Base-by-base conservation (phyloP, 2,888 invertebrate genomes). In the Tromatobia lineatoria region DNA sequence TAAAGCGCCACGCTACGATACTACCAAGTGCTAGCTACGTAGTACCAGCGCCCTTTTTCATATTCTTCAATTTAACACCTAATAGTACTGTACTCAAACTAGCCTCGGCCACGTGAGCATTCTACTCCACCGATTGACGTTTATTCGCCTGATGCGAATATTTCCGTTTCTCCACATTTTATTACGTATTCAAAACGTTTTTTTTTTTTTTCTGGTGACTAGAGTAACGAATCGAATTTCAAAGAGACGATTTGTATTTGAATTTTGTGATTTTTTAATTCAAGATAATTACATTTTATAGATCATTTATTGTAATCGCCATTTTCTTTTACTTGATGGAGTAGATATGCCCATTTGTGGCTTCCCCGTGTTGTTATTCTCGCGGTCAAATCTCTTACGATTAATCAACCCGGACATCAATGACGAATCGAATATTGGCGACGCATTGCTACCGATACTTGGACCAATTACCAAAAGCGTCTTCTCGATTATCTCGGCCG, bases 1-100 rank as follows among this genome's bases (percentile, higher is more conserved):
- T 91, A 92, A 93, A 92, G 92, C 92, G 92, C 91, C 91, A 91
- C 90, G 85, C 89, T 90, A 91, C 89, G 89, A 91, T 89, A 89
- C 88, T 90, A 88, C 89, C 89, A 91, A 92, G 90, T 90, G 90
- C 89, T 90, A 91, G 91, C 91, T 80, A 88, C 89, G 90, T 91
- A 93, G 91, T 91, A 92, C 88, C 90, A 90, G 90, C 92, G 93
- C 91, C 86, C 82, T 66, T 82, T 87, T 47, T 47, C n/a, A 52
- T 69, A 74, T 74, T 76, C 69, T 69, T 85, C 80, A 81, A 84
- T 82, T 80, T 78, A 87, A 86, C 85, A 88, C 86, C 90, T 91
- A 89, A 90, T 88, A 86, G 89, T 91, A 91, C 87, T 87, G 79
- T 84, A 86, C 75, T 88, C 89, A 88, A 89, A 89, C 88, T 91